Conservation (phyloP, 2,113 vertebrate species). For the Andinoacara biseriatus region DNA sequence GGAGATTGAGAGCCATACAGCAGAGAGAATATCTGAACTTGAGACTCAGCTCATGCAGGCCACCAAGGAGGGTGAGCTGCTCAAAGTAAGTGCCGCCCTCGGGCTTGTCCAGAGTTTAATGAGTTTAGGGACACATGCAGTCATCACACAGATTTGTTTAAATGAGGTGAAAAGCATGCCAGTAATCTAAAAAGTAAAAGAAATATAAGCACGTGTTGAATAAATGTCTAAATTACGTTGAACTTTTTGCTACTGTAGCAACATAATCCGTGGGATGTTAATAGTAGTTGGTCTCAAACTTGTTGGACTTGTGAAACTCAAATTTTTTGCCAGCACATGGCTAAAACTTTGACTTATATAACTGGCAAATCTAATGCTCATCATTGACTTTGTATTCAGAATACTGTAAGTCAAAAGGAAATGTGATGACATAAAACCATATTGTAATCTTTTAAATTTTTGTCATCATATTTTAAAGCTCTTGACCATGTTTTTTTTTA, state of each 20-base stretch:
- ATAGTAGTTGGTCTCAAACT: neutral
- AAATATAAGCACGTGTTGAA: neutral
- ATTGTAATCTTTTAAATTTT: fast-evolving
- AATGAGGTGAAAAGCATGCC: slow-evolving; percentile 7
- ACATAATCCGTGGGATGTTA: neutral
- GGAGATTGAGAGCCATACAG: slow-evolving; percentile 85
- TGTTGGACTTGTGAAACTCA: too few relatives aligned
- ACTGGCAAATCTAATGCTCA: neutral
- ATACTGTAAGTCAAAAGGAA: neutral
- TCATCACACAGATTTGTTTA: neutral
- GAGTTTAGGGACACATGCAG: neutral
- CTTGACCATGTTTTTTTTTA: neutral
- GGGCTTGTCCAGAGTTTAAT: neutral
- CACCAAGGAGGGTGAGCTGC: slow-evolving; percentile 87
- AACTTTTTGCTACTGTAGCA: neutral
- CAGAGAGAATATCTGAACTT: slow-evolving; percentile 89
- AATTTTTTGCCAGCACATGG: neutral
- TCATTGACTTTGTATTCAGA: neutral
- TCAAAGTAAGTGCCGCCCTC: slow-evolving; percentile 79
- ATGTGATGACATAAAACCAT: neutral
- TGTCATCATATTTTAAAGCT: neutral
- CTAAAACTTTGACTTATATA: too few relatives aligned
- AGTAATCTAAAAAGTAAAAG: slow-evolving; percentile 5
- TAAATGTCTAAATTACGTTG: neutral
- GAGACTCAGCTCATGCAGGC: slow-evolving; percentile 93